A percentile compares a stretch with the other conserved stretches of the same genome.
Evolutionary conservation across 2,888 invertebrate species (phyloP).

Genomic region (Brassicogethes aeneus): DNA sequence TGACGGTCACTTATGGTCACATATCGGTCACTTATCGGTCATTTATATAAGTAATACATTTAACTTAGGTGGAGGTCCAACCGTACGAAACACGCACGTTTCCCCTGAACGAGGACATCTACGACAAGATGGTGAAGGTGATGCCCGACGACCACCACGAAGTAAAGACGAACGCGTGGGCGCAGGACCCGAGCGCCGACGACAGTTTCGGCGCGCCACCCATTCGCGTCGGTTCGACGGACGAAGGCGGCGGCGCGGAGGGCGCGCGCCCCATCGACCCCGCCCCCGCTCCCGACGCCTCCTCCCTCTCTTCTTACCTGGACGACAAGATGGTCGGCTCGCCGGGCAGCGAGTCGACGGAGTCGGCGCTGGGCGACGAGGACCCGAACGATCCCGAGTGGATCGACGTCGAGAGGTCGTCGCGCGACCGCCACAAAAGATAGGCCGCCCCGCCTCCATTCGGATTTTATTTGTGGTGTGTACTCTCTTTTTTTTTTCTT

Average conservation of each 20-base stretch:
- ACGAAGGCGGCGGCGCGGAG: neutral
- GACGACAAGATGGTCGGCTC: slow-evolving; percentile 26
- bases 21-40: neutral
- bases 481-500: no score
- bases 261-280: neutral
- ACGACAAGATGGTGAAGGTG: slow-evolving; percentile 56
- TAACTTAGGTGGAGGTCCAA: slow-evolving; percentile 39
- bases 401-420: slow-evolving; percentile 44
- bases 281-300: slow-evolving; percentile 17
- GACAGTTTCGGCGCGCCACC: slow-evolving; percentile 32
- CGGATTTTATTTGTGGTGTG: neutral
- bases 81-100: slow-evolving; percentile 70
- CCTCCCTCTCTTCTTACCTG: slow-evolving; percentile 16
- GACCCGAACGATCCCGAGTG: slow-evolving; percentile 84
- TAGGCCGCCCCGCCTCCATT: slow-evolving; percentile 16
- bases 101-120: slow-evolving; percentile 62
- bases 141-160: slow-evolving; percentile 57
- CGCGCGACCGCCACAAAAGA: slow-evolving; percentile 36
- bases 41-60: neutral
- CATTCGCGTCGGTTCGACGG: slow-evolving; percentile 5
- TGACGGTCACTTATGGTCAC: no score
- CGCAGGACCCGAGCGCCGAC: slow-evolving; percentile 31
- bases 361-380: slow-evolving; percentile 59
- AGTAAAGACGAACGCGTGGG: slow-evolving; percentile 30
- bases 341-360: slow-evolving; percentile 43